A percentile compares a stretch with the other conserved stretches of the same genome.
Evolutionary conservation across 2,113 vertebrate genomes (phyloP).

Genomic region (Athene noctua): DNA sequence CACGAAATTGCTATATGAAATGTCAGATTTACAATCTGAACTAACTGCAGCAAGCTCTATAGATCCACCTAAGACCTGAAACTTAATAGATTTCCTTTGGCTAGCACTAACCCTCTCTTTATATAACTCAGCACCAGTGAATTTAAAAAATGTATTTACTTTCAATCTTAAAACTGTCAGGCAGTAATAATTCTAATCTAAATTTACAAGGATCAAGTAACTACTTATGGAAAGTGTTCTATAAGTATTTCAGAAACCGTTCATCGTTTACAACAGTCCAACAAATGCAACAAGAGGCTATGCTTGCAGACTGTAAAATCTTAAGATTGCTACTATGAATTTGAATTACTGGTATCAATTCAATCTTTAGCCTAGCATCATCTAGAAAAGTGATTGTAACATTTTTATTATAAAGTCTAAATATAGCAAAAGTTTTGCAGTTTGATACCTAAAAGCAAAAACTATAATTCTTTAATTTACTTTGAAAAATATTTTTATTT

Average conservation of each 20-base stretch:
- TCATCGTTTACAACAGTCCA: not conserved
- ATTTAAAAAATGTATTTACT: not conserved
- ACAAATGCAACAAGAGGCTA: not conserved
- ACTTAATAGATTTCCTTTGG: not conserved
- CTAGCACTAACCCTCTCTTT: not conserved
- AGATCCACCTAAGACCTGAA: not conserved
- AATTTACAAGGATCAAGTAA: slow-evolving; percentile 25
- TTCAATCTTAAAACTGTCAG: slow-evolving; percentile 23
- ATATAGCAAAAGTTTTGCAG: not conserved
- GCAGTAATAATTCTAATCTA: slow-evolving; percentile 19
- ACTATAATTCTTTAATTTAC: not conserved
- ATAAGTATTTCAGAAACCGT: not conserved
- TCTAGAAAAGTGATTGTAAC: not conserved
- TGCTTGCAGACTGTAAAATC: not conserved
- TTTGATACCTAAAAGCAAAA: not conserved
- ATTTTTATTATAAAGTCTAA: not conserved
- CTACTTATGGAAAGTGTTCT: not conserved
- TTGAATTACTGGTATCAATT: slow-evolving; percentile 17
- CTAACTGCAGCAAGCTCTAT: not conserved
- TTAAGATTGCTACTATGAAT: not conserved
- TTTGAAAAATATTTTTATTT: not conserved
- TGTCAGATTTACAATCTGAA: not conserved
- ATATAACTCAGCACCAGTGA: not conserved
- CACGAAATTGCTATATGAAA: not conserved
- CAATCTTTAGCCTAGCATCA: not conserved